phyloP scores from a whole-genome alignment of 2,797 vertebrate genomes.

The Momotus momota region DNA sequence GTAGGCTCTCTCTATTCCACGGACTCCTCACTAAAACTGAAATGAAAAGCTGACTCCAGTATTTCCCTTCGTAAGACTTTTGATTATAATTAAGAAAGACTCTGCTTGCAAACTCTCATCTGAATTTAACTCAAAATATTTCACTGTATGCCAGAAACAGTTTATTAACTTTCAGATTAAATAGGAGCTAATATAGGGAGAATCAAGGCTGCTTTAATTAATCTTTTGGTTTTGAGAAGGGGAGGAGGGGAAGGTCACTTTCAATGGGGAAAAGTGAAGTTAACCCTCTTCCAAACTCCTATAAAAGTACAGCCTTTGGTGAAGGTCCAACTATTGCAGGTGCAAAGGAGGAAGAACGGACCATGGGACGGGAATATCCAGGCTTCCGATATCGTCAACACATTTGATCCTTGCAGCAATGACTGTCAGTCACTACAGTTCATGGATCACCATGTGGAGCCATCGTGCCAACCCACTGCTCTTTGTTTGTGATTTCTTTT shows the following conservation, averaged over 20 bases:
- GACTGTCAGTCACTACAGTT: rapidly evolving
- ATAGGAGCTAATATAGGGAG: slow-evolving; percentile 24
- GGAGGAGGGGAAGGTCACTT: neutral
- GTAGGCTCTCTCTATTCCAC: neutral
- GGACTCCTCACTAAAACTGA: neutral
- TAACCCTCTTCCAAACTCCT: neutral
- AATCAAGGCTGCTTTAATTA: slow-evolving; percentile 60
- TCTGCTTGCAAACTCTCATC: slow-evolving; percentile 51
- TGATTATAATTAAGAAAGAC: slow-evolving; percentile 65
- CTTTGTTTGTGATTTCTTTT: neutral
- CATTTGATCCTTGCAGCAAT: neutral
- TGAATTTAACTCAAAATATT: slow-evolving; percentile 64
- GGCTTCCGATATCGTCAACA: neutral
- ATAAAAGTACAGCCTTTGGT: neutral
- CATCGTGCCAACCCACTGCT: neutral
- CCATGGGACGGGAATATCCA: rapidly evolving
- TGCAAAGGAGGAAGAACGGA: no score
- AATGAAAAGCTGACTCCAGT: neutral
- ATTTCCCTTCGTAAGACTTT: slow-evolving; percentile 9
- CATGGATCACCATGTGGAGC: neutral
- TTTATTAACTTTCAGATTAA: slow-evolving; percentile 66
- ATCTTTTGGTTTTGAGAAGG: neutral
- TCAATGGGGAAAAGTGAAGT: neutral
- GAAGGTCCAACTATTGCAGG: neutral
- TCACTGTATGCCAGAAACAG: slow-evolving; percentile 67